These are phyloP conservation scores for Drosophila seguyi DNA, from an alignment of 1,140 invertebrate species.

Conservation along the genomic window DNA sequence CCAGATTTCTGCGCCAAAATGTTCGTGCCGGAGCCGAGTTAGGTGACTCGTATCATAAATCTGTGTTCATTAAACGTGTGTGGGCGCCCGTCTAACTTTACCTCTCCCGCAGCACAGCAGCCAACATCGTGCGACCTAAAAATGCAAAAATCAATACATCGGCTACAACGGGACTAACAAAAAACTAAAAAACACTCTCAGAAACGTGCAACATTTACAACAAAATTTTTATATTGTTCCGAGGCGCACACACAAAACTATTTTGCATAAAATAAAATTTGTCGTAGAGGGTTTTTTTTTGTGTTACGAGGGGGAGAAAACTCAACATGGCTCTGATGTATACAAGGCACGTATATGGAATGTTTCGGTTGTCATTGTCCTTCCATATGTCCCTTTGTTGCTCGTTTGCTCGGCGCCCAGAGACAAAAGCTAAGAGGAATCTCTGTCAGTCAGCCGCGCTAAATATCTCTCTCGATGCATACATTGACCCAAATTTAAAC, in stretches of 20 bases:
- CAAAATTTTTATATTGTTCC: conserved; percentile 56
- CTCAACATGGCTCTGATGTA: conserved; percentile 47
- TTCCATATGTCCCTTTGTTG: conserved; percentile 56
- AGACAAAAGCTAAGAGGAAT: conserved; percentile 55
- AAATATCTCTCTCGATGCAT: conserved; percentile 37
- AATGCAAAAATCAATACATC: conserved; percentile 74
- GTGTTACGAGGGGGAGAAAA: conserved; percentile 10
- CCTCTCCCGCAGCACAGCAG: conserved; percentile 28
- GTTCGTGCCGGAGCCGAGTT: conserved; percentile 41
- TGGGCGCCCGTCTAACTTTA: conserved; percentile 26
- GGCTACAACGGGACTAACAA: conserved; percentile 15
- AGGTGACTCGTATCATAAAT: conserved; percentile 58
- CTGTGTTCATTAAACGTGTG: conserved; percentile 62
- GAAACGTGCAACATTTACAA: conserved; percentile 48
- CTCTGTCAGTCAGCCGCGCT: conserved; percentile 36
- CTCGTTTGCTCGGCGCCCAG: conserved; percentile 64
- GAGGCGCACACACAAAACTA: conserved; percentile 70
- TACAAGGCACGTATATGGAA: conserved; percentile 63
- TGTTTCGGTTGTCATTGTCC: conserved; percentile 60
- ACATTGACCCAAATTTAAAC: conserved; percentile 73
- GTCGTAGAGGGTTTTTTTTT: conserved; percentile 28
- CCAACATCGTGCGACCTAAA: conserved; percentile 64
- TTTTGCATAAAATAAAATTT: conserved; percentile 81
- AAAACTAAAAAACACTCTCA: conserved; percentile 39
- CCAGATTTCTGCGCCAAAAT: conserved; percentile 19